Conservation (phyloP, 2,113 vertebrate genomes). For the Vulpes vulpes region DNA sequence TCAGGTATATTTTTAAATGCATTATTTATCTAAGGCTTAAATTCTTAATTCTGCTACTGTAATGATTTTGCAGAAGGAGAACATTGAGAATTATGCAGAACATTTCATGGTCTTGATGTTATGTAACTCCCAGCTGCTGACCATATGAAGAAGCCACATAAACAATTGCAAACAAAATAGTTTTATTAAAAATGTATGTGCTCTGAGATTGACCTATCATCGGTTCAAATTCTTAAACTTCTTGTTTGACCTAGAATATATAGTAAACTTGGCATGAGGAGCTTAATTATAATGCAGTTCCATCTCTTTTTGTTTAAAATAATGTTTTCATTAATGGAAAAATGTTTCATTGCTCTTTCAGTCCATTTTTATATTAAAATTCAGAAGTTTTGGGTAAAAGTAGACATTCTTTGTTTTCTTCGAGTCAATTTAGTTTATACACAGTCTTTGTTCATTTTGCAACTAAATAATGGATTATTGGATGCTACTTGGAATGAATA, state of each 20-base stretch:
- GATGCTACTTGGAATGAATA: background rate
- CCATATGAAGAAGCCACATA: conserved; percentile 64
- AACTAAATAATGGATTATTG: conserved; percentile 16
- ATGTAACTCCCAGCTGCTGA: conserved; percentile 73
- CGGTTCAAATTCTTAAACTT: background rate
- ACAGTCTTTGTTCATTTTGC: conserved; percentile 57
- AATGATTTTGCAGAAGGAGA: conserved; percentile 54
- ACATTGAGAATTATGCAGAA: conserved; percentile 63
- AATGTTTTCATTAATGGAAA: conserved; percentile 41
- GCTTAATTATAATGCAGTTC: background rate
- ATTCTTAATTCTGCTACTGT: conserved; percentile 30
- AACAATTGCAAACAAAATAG: conserved; percentile 43
- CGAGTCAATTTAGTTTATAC: background rate
- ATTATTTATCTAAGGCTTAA: conserved; percentile 38
- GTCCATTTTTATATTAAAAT: conserved; percentile 60
- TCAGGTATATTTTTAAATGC: conserved; percentile 33
- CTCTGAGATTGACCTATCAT: background rate
- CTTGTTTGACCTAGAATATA: background rate
- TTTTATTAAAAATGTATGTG: conserved; percentile 50
- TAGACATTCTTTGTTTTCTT: background rate
- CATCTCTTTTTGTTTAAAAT: conserved; percentile 12
- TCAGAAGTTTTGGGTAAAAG: conserved; percentile 20
- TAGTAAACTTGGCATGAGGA: background rate
- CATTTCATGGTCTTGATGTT: conserved; percentile 63
- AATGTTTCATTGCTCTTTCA: background rate